phyloP scores from a whole-genome alignment of 2,888 invertebrate genomes.

The Helleia helle region DNA sequence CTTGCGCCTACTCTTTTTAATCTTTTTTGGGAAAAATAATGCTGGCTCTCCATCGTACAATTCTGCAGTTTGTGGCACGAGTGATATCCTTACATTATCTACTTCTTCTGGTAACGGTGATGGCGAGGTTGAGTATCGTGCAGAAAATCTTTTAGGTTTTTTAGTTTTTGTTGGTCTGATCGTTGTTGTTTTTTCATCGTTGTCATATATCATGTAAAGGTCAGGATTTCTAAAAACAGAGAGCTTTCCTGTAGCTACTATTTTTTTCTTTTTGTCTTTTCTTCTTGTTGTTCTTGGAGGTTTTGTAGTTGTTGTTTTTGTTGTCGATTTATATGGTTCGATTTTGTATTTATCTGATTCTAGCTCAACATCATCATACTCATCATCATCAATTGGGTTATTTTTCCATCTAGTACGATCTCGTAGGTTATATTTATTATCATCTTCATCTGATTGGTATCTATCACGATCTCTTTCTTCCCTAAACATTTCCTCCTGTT shows the following conservation, averaged over 20 bases:
- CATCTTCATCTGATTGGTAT: conserved; percentile 19
- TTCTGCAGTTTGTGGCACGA: conserved; percentile 39
- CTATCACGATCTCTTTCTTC: conserved; percentile 44
- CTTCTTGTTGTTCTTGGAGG: conserved; percentile 16
- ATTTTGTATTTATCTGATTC: conserved; percentile 41
- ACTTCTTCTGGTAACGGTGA: conserved; percentile 24
- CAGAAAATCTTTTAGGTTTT: conserved; percentile 26
- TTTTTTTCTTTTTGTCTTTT: no score
- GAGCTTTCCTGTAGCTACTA: conserved; percentile 34
- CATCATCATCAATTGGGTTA: conserved; percentile 38
- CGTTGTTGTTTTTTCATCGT: conserved; percentile 27
- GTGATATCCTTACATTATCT: conserved; percentile 41
- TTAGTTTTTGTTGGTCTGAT: conserved; percentile 13
- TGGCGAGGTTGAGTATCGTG: conserved; percentile 25
- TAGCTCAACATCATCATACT: conserved; percentile 38
- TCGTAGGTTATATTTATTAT: conserved; percentile 34
- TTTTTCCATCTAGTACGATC: conserved; percentile 23
- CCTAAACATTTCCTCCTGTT: conserved; percentile 51
- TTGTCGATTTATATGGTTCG: conserved; percentile 21
- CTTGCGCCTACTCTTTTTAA: conserved; percentile 36
- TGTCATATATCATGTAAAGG: conserved; percentile 41
- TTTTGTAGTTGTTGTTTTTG: conserved; percentile 22
- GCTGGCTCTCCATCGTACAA: conserved; percentile 45
- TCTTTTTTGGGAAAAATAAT: conserved; percentile 47
- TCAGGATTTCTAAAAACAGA: conserved; percentile 56